A percentile compares a stretch with the other conserved stretches of the same genome.
These are phyloP conservation scores for Dynastes tityus DNA, from an alignment of 2,888 invertebrate genomes.

Conservation along the genomic window DNA sequence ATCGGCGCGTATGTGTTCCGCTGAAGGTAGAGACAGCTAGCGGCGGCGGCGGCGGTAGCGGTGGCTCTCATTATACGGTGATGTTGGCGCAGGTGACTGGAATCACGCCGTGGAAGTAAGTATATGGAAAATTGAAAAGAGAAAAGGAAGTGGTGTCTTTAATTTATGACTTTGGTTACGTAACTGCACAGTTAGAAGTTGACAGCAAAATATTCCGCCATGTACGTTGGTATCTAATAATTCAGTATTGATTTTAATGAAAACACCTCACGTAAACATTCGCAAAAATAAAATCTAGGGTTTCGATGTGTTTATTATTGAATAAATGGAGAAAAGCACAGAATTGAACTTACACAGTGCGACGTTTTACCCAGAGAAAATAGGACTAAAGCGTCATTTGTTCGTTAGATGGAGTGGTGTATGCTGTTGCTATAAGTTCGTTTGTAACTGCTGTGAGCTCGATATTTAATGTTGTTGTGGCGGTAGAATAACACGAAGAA, in stretches of 20 bases:
- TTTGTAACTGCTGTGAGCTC: no score
- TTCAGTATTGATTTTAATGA: not conserved
- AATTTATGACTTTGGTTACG: conserved; percentile 37
- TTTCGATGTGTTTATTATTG: no score
- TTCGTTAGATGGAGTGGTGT: no score
- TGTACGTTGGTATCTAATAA: not conserved
- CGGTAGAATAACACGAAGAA: no score
- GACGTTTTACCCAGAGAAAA: no score
- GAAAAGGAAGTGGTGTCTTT: conserved; percentile 34
- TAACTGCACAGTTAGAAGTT: conserved; percentile 6
- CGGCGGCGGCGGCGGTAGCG: conserved; percentile 3
- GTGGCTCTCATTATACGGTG: conserved; percentile 41
- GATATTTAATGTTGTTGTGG: no score
- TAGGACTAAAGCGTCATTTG: no score
- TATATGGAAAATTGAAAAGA: conserved; percentile 44
- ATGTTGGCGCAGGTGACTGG: conserved; percentile 44
- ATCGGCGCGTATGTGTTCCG: conserved; percentile 58
- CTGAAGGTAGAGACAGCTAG: not conserved
- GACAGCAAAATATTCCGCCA: conserved; percentile 4
- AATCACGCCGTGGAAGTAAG: conserved; percentile 39
- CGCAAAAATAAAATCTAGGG: no score
- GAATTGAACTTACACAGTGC: no score
- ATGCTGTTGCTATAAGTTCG: no score
- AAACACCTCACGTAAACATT: not conserved
- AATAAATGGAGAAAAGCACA: no score